Conservation (phyloP, 2,797 vertebrate genomes). For the Dallia pectoralis region DNA sequence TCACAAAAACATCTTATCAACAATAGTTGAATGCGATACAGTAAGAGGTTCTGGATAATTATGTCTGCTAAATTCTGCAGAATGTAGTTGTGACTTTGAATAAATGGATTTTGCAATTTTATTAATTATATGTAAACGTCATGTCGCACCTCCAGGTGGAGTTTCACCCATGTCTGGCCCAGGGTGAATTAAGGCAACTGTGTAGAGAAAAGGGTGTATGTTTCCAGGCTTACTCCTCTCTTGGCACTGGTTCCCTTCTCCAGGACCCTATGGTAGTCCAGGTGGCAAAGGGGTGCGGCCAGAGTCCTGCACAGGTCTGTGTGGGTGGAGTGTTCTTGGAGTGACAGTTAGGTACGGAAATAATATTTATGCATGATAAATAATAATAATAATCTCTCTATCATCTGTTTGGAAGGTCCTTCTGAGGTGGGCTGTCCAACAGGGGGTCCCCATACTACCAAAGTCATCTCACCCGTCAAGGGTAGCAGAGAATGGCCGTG, state of each 20-base stretch:
- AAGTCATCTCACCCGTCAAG: slow-evolving; percentile 72
- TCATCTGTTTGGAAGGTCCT: slow-evolving; percentile 17
- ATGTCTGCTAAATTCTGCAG: no score
- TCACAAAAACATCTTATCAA: no score
- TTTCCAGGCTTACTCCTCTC: slow-evolving; percentile 81
- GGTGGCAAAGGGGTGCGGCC: slow-evolving; percentile 60
- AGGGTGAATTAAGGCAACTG: slow-evolving; percentile 68
- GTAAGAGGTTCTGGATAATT: no score
- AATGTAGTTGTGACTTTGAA: no score
- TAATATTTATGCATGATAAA: no score
- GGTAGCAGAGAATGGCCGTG: slow-evolving; percentile 65
- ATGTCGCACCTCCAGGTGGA: slow-evolving; percentile 66
- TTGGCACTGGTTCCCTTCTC: slow-evolving; percentile 73
- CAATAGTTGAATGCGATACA: no score
- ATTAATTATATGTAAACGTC: no score
- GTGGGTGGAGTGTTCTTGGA: no score
- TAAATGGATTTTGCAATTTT: no score
- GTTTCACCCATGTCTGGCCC: slow-evolving; percentile 77
- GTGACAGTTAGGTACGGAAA: no score
- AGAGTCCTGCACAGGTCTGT: slow-evolving; percentile 72
- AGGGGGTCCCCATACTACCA: slow-evolving; percentile 75
- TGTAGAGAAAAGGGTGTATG: slow-evolving; percentile 73
- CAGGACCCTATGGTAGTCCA: slow-evolving; percentile 62
- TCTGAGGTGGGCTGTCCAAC: slow-evolving; percentile 77
- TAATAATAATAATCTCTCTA: no score